Evolutionary conservation across 2,113 vertebrate species (phyloP).

Genomic region (Phoenicopterus ruber): DNA sequence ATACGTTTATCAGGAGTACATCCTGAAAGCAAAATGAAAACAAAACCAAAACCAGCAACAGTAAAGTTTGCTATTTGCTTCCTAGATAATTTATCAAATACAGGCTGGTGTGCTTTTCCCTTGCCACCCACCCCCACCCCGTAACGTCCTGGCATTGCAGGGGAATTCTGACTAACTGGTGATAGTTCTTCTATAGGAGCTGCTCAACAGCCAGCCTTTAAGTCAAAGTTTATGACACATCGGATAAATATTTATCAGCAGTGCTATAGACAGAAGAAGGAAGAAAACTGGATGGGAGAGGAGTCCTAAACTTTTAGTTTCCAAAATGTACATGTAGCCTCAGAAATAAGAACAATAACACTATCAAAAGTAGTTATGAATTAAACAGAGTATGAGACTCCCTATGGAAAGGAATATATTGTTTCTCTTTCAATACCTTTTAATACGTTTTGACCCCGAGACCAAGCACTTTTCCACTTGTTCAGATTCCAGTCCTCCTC

Average conservation of each 20-base stretch:
- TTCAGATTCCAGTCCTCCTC: not conserved
- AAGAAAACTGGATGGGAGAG: not conserved
- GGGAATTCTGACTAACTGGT: not conserved
- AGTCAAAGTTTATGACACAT: not conserved
- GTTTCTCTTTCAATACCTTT: not conserved
- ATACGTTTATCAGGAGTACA: not conserved
- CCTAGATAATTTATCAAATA: not conserved
- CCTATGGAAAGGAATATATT: not conserved
- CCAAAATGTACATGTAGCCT: not conserved
- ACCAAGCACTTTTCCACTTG: not conserved
- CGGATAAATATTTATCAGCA: not conserved
- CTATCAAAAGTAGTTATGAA: not conserved
- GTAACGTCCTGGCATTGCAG: not conserved
- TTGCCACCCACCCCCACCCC: not conserved
- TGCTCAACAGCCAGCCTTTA: not conserved
- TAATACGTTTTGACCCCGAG: not conserved
- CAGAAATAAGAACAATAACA: not conserved
- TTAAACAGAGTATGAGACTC: not conserved
- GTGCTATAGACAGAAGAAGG: not conserved
- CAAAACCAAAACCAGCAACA: not conserved
- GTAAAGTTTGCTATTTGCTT: not conserved
- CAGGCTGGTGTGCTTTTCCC: not conserved
- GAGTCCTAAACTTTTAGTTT: not conserved
- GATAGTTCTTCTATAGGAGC: not conserved
- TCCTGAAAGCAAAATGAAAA: not conserved